Percentiles rank a stretch among this genome's conserved stretches.
Evolutionary conservation across 2,113 vertebrate genomes (phyloP).

Genomic region (Sus scrofa): DNA sequence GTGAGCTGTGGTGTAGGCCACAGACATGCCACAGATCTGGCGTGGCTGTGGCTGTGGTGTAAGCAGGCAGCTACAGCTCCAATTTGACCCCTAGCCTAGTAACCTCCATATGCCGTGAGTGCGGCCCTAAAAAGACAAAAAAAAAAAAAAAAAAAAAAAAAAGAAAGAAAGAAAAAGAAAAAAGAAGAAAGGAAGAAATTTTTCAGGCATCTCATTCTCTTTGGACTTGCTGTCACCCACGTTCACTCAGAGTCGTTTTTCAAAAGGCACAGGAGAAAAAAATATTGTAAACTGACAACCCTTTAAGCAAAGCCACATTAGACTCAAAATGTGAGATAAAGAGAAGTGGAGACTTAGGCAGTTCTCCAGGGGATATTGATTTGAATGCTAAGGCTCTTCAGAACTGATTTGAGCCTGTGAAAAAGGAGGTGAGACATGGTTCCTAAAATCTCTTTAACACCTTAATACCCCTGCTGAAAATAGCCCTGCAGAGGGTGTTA

Average conservation of each 20-base stretch:
- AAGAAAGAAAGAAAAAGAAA: not conserved
- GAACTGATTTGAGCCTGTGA: not conserved
- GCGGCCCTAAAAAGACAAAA: too few relatives aligned
- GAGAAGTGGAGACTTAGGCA: not conserved
- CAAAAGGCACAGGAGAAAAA: not conserved
- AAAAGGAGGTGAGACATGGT: not conserved
- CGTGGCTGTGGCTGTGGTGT: too few relatives aligned
- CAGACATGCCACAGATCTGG: too few relatives aligned
- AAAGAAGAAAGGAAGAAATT: not conserved
- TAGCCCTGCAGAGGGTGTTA: not conserved
- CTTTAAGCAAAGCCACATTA: not conserved
- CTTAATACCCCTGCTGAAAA: not conserved
- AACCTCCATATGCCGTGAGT: too few relatives aligned
- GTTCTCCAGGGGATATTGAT: not conserved
- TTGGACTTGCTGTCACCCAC: not conserved
- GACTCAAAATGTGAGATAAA: not conserved
- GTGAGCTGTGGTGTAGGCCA: too few relatives aligned
- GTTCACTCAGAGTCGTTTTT: too few relatives aligned
- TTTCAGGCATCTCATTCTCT: not conserved
- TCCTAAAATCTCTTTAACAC: not conserved
- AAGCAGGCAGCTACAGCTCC: too few relatives aligned
- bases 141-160: too few relatives aligned
- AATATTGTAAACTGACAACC: not conserved
- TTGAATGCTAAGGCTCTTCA: not conserved
- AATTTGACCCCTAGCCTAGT: too few relatives aligned